Percentiles rank a stretch among this genome's conserved stretches.
Conservation (phyloP, 2,888 invertebrate species). For the Pocota personata region DNA sequence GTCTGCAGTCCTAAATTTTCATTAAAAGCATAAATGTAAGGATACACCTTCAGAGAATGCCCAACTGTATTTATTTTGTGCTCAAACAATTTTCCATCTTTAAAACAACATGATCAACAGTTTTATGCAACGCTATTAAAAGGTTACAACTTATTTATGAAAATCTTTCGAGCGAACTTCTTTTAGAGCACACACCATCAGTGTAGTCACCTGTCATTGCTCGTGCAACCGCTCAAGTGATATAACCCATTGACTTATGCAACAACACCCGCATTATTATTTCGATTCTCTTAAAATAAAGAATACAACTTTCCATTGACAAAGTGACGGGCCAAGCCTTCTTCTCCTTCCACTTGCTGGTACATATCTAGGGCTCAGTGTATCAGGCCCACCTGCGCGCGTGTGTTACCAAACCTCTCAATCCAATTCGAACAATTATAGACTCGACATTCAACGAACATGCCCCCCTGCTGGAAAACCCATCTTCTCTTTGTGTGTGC, state of each 20-base stretch:
- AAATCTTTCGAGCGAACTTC: background rate
- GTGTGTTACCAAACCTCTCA: constrained; percentile 57
- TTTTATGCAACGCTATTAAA: background rate
- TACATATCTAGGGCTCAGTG: background rate
- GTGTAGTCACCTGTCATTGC: background rate
- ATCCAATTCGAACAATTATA: constrained; percentile 64
- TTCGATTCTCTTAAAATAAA: background rate
- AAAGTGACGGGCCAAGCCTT: background rate
- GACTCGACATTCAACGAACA: constrained; percentile 54
- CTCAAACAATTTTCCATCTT: background rate
- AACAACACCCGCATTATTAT: constrained; percentile 20
- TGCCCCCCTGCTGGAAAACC: constrained; percentile 3
- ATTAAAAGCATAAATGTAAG: too few species aligned
- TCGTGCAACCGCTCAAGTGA: constrained; percentile 9
- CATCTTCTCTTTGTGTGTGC: constrained; percentile 40
- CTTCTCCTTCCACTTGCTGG: background rate
- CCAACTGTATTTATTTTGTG: too few species aligned
- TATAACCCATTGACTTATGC: constrained; percentile 29
- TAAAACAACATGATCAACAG: too few species aligned
- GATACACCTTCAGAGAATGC: too few species aligned
- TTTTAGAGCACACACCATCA: background rate
- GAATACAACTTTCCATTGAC: background rate
- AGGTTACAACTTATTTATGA: background rate
- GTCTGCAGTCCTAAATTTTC: too few species aligned
- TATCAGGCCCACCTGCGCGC: constrained; percentile 57